Base-by-base conservation (phyloP, 2,888 invertebrate species). In the Caenorhabditis afra region DNA sequence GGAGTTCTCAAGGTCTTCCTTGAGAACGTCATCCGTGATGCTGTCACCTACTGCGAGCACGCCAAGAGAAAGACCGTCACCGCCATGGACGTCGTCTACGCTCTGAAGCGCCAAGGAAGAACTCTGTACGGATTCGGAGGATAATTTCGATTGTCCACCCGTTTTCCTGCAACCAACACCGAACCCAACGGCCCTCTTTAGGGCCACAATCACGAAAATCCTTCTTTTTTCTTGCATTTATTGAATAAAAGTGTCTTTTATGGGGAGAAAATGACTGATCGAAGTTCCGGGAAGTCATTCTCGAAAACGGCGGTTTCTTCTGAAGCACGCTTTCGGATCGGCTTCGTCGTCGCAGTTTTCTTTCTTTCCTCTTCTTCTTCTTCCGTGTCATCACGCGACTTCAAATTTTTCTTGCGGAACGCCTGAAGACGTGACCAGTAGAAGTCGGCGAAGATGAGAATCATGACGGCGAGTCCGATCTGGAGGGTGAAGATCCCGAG, bases 21-120 rank as follows among this genome's bases (percentile, higher is more conserved):
- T 68, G 86, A 86, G 84, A 94, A 94, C 90, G 94, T 95, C 39
- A 94, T 95, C 85, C 92, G 94, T 53, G 94, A 95, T 89, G 94
- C 94, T 12, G 94, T 95, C 59, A 95, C 94, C 4, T 95, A 95
- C 91, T 95, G 95, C 0, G 95, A 95, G 90, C 95, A 95, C 90
- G 95, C 95, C 53, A 95, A 95, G 91, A 92, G 95, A 86, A 95
- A 95, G 92, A 95, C 95, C 0, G 95, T 95, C 50, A 95, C 95
- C 0, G 94, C 95, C n/a, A 95, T 95, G 95, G 95, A 95, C 86
- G 94, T 95, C 11, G 94, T 95, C 53, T 95, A 95, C 70, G 87
- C 87, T 62, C 79, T 87, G 70, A 87, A 87, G 66, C 83, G 87
- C 22, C 87, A 87, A 77, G 87, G 87, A 62, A 81, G 86, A 66